Evolutionary conservation across 2,888 invertebrate species (phyloP).

Genomic region (Dryobota labecula): DNA sequence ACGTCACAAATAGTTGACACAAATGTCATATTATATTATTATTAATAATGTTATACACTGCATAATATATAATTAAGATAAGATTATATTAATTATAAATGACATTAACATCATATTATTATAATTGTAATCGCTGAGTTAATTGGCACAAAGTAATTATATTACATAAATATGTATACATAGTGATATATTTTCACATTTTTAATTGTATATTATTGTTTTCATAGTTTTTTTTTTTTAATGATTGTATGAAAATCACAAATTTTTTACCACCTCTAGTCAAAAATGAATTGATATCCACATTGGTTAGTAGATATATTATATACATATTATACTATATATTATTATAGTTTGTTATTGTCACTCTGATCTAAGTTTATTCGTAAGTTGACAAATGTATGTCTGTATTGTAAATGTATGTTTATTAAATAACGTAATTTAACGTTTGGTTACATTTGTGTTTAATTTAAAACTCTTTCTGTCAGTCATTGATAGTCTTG

Average conservation of each 20-base stretch:
- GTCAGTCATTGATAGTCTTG: neutral
- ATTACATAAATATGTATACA: conserved; percentile 11
- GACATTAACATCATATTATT: conserved; percentile 21
- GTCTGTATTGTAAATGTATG: conserved; percentile 64
- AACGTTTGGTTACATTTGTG: conserved; percentile 52
- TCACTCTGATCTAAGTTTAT: conserved; percentile 46
- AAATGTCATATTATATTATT: conserved; percentile 46
- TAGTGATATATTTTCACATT: conserved; percentile 23
- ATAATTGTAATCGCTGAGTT: conserved; percentile 20
- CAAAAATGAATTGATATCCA: conserved; percentile 48
- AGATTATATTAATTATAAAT: conserved; percentile 31
- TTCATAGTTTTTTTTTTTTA: conserved; percentile 28
- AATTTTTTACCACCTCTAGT: conserved; percentile 49
- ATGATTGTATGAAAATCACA: conserved; percentile 1
- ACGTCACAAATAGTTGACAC: conserved; percentile 51
- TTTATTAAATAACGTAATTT: conserved; percentile 70
- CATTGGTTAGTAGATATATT: conserved; percentile 22
- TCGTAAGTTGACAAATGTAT: conserved; percentile 53
- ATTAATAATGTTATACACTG: conserved; percentile 37
- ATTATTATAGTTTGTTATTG: conserved; percentile 28
- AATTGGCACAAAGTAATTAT: conserved; percentile 35
- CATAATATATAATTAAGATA: conserved; percentile 46
- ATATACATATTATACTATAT: conserved; percentile 23
- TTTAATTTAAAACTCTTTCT: conserved; percentile 38
- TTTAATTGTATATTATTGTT: conserved; percentile 2